Percentiles rank a stretch among this genome's conserved stretches.
phyloP scores from a whole-genome alignment of 2,888 invertebrate genomes.

The Agriopis marginaria region DNA sequence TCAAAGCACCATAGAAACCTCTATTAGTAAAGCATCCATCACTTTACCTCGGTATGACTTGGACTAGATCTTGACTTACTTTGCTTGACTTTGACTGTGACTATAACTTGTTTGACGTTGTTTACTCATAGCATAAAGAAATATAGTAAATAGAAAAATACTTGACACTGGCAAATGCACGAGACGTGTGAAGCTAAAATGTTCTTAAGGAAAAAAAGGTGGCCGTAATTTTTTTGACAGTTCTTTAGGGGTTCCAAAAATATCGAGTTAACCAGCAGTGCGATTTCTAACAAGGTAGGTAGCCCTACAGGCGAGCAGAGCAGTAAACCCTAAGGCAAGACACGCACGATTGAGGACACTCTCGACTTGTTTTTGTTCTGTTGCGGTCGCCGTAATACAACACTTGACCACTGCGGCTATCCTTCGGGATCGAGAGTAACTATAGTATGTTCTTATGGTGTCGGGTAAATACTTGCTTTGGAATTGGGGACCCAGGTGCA shows the following conservation, averaged over 20 bases:
- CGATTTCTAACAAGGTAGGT: conserved; percentile 14
- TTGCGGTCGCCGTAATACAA: conserved; percentile 82
- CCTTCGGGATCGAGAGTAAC: conserved; percentile 48
- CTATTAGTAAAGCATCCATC: not conserved
- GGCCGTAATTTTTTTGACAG: too few species aligned
- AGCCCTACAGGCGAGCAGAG: conserved; percentile 60
- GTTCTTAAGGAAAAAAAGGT: not conserved
- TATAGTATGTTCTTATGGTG: conserved; percentile 19
- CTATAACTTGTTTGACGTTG: too few species aligned
- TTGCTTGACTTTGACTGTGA: too few species aligned
- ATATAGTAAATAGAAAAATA: not conserved
- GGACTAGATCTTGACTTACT: too few species aligned
- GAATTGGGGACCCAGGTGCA: not conserved
- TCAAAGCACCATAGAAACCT: not conserved
- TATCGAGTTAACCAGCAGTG: too few species aligned
- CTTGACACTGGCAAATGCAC: too few species aligned
- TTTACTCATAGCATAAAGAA: too few species aligned
- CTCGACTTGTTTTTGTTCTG: conserved; percentile 81
- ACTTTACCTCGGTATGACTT: too few species aligned
- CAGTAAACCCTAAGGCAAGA: conserved; percentile 68
- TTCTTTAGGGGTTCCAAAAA: too few species aligned
- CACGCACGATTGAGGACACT: conserved; percentile 85
- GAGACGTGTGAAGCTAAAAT: too few species aligned
- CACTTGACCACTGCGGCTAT: conserved; percentile 49
- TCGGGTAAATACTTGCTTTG: conserved; percentile 24